Evolutionary conservation across 2,888 invertebrate species (phyloP).

Genomic region (Clunio marinus): DNA sequence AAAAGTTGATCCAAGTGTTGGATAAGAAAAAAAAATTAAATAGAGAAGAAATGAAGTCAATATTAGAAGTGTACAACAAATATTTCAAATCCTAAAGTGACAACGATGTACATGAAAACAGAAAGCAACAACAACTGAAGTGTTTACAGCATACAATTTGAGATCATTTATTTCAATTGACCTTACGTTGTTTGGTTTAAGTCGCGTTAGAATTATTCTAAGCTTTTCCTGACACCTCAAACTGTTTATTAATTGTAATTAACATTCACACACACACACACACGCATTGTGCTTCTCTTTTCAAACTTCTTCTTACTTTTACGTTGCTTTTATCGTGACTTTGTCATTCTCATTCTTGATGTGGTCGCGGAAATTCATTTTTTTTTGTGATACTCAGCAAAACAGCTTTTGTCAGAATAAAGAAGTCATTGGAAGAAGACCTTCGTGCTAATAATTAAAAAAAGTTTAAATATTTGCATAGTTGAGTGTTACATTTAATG

Average conservation of each 20-base stretch:
- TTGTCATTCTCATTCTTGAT: neutral
- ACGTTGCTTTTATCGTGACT: neutral
- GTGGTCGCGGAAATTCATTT: neutral
- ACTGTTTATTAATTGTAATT: neutral
- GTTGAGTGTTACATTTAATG: too few relatives aligned
- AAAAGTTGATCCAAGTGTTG: too few relatives aligned
- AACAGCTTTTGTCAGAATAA: too few relatives aligned
- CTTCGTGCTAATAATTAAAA: neutral
- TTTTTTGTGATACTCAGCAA: neutral
- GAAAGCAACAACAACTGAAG: too few relatives aligned
- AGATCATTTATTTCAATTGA: constrained; percentile 8
- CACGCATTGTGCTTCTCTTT: neutral
- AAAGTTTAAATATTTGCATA: constrained; percentile 13
- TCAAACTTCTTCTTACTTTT: too few relatives aligned
- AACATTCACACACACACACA: neutral
- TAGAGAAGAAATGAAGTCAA: too few relatives aligned
- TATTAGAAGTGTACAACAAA: too few relatives aligned
- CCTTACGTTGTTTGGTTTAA: constrained; percentile 4
- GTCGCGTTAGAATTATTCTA: too few relatives aligned
- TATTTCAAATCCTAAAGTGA: too few relatives aligned
- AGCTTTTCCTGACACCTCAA: too few relatives aligned
- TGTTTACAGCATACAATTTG: neutral
- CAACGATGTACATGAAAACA: too few relatives aligned
- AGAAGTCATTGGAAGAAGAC: neutral
- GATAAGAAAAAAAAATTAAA: too few relatives aligned